Conservation (phyloP, 2,113 vertebrate species). For the Cyanoramphus novaezelandiae region DNA sequence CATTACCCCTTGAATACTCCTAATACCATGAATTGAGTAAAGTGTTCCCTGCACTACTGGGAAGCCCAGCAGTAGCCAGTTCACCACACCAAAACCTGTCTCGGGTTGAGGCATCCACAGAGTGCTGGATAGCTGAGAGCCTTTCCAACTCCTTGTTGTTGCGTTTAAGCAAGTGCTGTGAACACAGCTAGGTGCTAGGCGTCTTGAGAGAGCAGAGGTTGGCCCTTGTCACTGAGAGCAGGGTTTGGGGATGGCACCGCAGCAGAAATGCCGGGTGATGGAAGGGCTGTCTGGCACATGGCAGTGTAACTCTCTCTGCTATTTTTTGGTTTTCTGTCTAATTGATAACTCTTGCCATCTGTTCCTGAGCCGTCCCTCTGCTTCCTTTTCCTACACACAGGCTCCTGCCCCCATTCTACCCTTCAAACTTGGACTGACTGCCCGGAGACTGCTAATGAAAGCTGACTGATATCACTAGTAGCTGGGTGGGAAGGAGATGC, state of each 20-base stretch:
- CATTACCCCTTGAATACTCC: too few relatives aligned
- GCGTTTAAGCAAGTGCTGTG: not conserved
- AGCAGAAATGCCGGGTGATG: not conserved
- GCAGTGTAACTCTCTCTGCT: not conserved
- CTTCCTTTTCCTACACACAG: slow-evolving; percentile 19
- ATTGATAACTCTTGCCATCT: slow-evolving; percentile 58
- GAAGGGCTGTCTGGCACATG: slow-evolving; percentile 25
- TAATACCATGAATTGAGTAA: not conserved
- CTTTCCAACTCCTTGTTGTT: not conserved
- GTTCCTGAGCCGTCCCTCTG: slow-evolving; percentile 11
- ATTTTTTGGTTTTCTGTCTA: not conserved
- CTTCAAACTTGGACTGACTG: not conserved
- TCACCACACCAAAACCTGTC: rapidly evolving
- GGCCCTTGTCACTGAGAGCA: not conserved
- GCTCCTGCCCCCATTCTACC: slow-evolving; percentile 1
- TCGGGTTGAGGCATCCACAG: not conserved
- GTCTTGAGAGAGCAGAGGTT: not conserved
- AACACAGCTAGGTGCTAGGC: not conserved
- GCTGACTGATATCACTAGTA: not conserved
- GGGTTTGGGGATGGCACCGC: not conserved
- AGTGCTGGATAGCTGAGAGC: not conserved
- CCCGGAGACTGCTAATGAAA: not conserved
- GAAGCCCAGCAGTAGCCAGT: not conserved
- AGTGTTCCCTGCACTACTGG: not conserved
- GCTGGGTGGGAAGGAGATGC: not conserved